A percentile compares a stretch with the other conserved stretches of the same genome.
Evolutionary conservation across 2,797 vertebrate species (phyloP).

Genomic region (Schizopygopsis pylzovi): DNA sequence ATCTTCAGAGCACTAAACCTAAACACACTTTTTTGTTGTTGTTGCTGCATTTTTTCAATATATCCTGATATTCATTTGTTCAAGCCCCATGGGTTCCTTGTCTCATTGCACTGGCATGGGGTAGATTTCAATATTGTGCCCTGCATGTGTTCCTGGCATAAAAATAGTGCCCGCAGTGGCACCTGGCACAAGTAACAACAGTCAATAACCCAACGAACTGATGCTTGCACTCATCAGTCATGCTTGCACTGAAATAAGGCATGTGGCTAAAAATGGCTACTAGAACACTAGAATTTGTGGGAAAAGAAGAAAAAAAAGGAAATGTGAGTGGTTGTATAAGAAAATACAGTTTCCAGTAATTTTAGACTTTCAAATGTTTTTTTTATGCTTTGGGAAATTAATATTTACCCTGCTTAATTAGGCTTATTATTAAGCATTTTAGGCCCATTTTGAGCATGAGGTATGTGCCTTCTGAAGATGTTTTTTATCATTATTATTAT

Average conservation of each 20-base stretch:
- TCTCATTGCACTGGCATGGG: conserved; percentile 74
- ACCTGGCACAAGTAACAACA: conserved; percentile 58
- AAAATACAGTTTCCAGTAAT: too few relatives aligned
- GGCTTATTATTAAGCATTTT: not conserved
- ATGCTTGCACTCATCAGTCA: conserved; percentile 28
- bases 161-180: conserved; percentile 64
- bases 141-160: conserved; percentile 62
- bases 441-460: not conserved
- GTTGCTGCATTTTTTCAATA: not conserved
- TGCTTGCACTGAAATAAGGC: conserved; percentile 53
- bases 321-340: too few relatives aligned
- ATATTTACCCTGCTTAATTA: not conserved
- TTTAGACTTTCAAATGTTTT: not conserved
- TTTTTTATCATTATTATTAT: too few relatives aligned
- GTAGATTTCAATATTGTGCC: conserved; percentile 58
- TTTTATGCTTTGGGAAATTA: not conserved
- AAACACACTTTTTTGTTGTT: not conserved
- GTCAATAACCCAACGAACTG: conserved; percentile 57
- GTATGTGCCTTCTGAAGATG: not conserved
- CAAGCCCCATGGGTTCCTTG: conserved; percentile 51
- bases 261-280: not conserved
- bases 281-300: not conserved
- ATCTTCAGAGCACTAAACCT: conserved; percentile 7
- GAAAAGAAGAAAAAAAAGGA: not conserved
- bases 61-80: not conserved